A percentile compares a stretch with the other conserved stretches of the same genome.
Evolutionary conservation across 2,113 vertebrate species (phyloP).

Genomic region (Hymenochirus boettgeri): DNA sequence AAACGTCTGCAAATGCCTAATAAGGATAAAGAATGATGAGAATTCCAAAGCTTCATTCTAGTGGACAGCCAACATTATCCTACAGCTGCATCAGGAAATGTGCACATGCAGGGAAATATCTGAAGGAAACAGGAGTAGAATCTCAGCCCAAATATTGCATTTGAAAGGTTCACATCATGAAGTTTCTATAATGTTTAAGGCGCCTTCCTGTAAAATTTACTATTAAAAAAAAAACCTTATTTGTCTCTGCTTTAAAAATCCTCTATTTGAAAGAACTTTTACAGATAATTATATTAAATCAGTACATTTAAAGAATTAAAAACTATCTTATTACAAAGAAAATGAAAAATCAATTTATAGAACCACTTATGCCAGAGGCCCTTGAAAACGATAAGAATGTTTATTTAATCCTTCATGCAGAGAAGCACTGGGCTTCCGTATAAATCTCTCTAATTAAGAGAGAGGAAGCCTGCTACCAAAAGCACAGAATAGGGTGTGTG

Average conservation of each 20-base stretch:
- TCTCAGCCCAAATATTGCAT: conserved; percentile 3
- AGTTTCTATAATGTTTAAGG: background rate
- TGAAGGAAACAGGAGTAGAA: conserved; percentile 34
- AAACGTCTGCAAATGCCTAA: conserved; percentile 35
- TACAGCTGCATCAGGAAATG: conserved; percentile 33
- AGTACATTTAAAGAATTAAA: no score
- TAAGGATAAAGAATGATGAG: conserved; percentile 37
- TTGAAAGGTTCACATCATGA: background rate
- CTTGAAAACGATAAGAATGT: conserved; percentile 32
- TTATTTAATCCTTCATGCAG: conserved; percentile 23
- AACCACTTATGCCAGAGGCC: conserved; percentile 23
- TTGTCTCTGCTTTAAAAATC: no score
- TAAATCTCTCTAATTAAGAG: no score
- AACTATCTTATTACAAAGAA: no score
- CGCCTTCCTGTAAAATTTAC: conserved; percentile 23
- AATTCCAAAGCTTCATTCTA: conserved; percentile 27
- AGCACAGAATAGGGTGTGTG: no score
- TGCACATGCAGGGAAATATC: conserved; percentile 24
- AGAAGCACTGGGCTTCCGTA: conserved; percentile 29
- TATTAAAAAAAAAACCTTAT: no score
- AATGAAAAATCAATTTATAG: no score
- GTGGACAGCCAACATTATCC: conserved; percentile 26
- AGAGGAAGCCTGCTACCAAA: no score
- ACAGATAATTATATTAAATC: no score
- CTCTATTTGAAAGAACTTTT: no score